These are phyloP conservation scores for Trachythela sp. DNA, from an alignment of 64 coral and sea anemone species.

Conservation along the genomic window DNA sequence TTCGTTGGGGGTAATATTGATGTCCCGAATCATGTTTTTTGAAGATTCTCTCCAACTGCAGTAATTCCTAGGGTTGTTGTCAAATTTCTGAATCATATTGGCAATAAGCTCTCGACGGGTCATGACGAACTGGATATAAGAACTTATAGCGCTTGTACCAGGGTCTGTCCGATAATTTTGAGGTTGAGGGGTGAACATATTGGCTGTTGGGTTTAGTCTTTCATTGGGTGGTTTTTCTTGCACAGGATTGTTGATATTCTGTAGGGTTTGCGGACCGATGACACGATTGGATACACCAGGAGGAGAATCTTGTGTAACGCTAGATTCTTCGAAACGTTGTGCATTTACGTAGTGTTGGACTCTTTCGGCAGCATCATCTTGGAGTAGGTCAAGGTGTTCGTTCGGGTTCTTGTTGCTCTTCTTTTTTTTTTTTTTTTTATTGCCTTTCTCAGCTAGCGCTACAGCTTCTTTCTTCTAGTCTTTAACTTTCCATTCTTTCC, in stretches of 20 bases:
- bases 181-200: too few relatives aligned
- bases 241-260: too few relatives aligned
- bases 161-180: not conserved
- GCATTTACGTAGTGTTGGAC: not conserved
- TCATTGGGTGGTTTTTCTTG: too few relatives aligned
- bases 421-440: not conserved
- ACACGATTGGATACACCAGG: not conserved
- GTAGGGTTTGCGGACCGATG: too few relatives aligned
- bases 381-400: not conserved
- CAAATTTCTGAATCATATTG: slow-evolving; percentile 2
- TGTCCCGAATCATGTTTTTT: not conserved
- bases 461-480: not conserved
- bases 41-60: not conserved
- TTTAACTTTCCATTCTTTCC: not conserved
- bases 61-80: slow-evolving; percentile 10
- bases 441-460: not conserved
- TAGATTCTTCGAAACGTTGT: not conserved
- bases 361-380: not conserved
- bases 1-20: slow-evolving; percentile 12
- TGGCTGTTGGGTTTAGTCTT: too few relatives aligned
- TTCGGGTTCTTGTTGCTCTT: not conserved
- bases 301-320: too few relatives aligned
- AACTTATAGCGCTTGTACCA: not conserved
- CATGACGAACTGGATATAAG: slow-evolving; percentile 30
- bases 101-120: not conserved